Evolutionary conservation across 2,797 vertebrate genomes (phyloP).

Genomic region (Acanthopagrus latus): DNA sequence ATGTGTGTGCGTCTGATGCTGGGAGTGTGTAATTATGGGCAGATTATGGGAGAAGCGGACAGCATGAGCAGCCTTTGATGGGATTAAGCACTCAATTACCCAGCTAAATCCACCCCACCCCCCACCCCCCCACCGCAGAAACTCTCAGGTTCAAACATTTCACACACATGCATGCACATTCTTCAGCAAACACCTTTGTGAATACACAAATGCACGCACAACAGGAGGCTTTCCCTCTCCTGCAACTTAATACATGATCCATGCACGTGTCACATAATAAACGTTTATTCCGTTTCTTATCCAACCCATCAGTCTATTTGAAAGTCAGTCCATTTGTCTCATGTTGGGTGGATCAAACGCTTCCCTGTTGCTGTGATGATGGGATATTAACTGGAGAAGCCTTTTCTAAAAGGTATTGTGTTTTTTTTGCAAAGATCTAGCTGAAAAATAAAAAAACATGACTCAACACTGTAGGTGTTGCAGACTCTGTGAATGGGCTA

Average conservation of each 20-base stretch:
- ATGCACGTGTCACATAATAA: not conserved
- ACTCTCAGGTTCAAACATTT: constrained; percentile 62
- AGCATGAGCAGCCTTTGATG: constrained; percentile 83
- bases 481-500: not conserved
- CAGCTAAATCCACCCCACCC: constrained; percentile 64
- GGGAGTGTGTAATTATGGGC: constrained; percentile 81
- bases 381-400: not conserved
- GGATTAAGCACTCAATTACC: constrained; percentile 87
- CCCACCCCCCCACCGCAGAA: not conserved
- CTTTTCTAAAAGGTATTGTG: not conserved
- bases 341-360: not conserved
- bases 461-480: not conserved
- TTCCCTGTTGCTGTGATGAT: not conserved
- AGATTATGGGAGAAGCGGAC: constrained; percentile 81
- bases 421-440: not conserved
- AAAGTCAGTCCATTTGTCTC: not conserved
- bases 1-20: constrained; percentile 57
- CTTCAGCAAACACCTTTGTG: constrained; percentile 41
- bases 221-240: constrained; percentile 1
- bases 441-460: not conserved
- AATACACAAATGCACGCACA: constrained; percentile 22
- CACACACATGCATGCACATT: constrained; percentile 20
- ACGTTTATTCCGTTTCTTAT: not conserved
- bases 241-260: not conserved
- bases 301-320: constrained; percentile 21